Percentiles rank a stretch among this genome's conserved stretches.
Evolutionary conservation across 2,113 vertebrate species (phyloP).

Genomic region (Petrocephalus zakoni): DNA sequence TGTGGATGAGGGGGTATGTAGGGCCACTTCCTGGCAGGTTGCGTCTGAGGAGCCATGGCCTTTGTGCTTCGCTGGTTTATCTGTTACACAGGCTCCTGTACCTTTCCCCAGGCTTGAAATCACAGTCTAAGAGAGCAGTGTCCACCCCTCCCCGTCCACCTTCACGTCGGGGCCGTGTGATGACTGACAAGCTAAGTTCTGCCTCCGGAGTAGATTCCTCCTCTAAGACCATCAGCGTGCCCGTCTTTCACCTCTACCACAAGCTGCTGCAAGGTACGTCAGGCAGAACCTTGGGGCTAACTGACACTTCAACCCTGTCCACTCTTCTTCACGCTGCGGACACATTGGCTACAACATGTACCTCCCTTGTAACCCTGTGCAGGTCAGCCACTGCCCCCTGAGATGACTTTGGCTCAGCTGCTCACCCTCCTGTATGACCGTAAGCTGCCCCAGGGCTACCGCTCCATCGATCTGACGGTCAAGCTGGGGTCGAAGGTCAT

Average conservation of each 20-base stretch:
- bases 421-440: constrained; percentile 90
- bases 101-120: constrained; percentile 78
- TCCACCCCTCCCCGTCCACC: constrained; percentile 91
- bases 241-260: constrained; percentile 95
- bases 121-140: constrained; percentile 92
- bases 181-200: constrained; percentile 82
- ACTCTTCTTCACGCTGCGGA: not conserved
- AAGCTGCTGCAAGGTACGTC: constrained; percentile 74
- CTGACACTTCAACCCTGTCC: not conserved
- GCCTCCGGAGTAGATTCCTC: constrained; percentile 80
- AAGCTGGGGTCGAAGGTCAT: constrained; percentile 96
- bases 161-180: constrained; percentile 84
- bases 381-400: constrained; percentile 90
- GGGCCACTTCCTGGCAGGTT: not conserved
- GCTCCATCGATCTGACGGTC: constrained; percentile 90
- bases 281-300: not conserved
- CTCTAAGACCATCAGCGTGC: constrained; percentile 91
- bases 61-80: not conserved
- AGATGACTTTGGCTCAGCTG: constrained; percentile 97
- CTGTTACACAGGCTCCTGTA: not conserved
- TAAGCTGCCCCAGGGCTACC: constrained; percentile 93
- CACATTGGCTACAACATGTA: not conserved
- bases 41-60: not conserved
- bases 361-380: not conserved
- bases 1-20: not conserved